These are phyloP conservation scores for Lagria hirta DNA, from an alignment of 2,888 invertebrate species.

Conservation along the genomic window DNA sequence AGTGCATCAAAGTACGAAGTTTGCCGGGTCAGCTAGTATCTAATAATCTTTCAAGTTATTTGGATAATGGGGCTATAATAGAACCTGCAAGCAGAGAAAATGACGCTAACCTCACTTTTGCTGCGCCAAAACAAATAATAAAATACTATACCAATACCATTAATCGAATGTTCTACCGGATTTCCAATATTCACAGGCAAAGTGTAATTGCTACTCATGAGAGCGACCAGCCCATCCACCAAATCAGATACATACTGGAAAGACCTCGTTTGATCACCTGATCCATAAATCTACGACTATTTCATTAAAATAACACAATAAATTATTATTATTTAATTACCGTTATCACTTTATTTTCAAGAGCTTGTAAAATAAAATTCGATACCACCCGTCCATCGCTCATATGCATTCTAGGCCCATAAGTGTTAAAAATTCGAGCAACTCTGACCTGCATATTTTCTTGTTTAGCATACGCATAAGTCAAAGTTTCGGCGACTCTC, in stretches of 20 bases:
- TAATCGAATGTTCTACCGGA: slow-evolving; percentile 96
- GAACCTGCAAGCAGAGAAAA: too few species aligned
- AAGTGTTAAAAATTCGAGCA: slow-evolving; percentile 98
- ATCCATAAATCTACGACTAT: slow-evolving; percentile 71
- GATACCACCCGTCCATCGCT: slow-evolving; percentile 98
- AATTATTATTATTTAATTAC: too few species aligned
- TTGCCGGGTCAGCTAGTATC: too few species aligned
- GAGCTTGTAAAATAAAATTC: slow-evolving; percentile 95
- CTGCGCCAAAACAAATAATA: too few species aligned
- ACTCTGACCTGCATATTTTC: slow-evolving; percentile 94
- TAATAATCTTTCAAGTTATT: too few species aligned
- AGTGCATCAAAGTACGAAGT: too few species aligned
- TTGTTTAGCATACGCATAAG: slow-evolving; percentile 96
- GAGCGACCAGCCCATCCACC: slow-evolving; percentile 86
- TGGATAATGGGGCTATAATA: too few species aligned
- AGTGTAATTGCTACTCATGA: slow-evolving; percentile 94
- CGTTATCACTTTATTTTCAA: slow-evolving; percentile 93
- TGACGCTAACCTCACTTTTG: too few species aligned
- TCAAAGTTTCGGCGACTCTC: slow-evolving; percentile 92
- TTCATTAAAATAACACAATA: slow-evolving; percentile 15
- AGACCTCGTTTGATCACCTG: slow-evolving; percentile 89
- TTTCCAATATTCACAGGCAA: slow-evolving; percentile 96
- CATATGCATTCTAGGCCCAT: slow-evolving; percentile 98
- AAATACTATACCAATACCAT: slow-evolving; percentile 69
- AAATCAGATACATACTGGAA: slow-evolving; percentile 98